Evolutionary conservation across 2,888 invertebrate species (phyloP).

Genomic region (Cephus sareptanus): DNA sequence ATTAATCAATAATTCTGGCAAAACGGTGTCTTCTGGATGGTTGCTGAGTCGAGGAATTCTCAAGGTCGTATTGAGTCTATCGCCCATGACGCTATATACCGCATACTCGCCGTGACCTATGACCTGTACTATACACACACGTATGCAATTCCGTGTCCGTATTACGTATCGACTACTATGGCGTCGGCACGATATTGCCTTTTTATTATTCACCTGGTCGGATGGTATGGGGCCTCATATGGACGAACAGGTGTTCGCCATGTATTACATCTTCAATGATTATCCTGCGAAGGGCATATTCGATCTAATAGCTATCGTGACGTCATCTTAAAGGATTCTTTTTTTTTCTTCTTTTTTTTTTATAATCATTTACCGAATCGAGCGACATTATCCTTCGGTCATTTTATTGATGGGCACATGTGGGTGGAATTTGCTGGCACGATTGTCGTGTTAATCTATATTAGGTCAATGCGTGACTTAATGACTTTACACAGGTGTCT

Average conservation of each 20-base stretch:
- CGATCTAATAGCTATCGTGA: background rate
- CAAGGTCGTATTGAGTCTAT: background rate
- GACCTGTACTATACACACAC: constrained; percentile 19
- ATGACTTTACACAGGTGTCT: background rate
- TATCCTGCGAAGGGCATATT: background rate
- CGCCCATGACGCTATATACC: constrained; percentile 21
- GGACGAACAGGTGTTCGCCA: background rate
- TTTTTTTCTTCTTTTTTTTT: background rate
- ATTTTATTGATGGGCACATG: constrained; percentile 46
- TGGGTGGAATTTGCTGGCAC: constrained; percentile 42
- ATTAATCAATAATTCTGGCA: background rate
- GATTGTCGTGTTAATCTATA: background rate
- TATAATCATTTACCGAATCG: background rate
- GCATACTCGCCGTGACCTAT: constrained; percentile 34
- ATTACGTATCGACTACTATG: background rate
- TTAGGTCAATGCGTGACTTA: background rate
- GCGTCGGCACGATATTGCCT: constrained; percentile 15
- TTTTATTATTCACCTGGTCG: constrained; percentile 25
- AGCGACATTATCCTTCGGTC: background rate
- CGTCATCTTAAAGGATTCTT: background rate
- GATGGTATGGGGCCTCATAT: background rate
- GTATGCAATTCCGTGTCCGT: constrained; percentile 44
- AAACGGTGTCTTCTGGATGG: background rate
- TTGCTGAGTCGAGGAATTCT: background rate
- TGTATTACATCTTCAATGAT: background rate